A percentile compares a stretch with the other conserved stretches of the same genome.
phyloP scores from a whole-genome alignment of 1,140 invertebrate genomes.

The Cydia amplana region DNA sequence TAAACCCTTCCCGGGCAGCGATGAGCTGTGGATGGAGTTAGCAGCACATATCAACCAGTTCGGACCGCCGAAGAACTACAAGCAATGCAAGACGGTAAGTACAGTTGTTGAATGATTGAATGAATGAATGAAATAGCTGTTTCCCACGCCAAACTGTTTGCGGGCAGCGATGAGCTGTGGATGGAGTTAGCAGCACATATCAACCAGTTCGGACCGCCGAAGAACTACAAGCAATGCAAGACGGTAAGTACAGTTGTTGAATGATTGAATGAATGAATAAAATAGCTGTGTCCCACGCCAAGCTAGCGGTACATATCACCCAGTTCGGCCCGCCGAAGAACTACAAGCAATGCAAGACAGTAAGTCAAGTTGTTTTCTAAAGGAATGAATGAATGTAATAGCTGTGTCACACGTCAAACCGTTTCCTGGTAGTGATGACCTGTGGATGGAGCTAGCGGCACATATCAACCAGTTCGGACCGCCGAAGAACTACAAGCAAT shows the following conservation, averaged over 20 bases:
- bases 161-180: constrained; percentile 6
- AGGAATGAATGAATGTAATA: background rate
- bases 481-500: too few species aligned
- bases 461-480: background rate
- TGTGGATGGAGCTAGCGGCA: background rate
- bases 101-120: background rate
- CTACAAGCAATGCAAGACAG: background rate
- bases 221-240: constrained; percentile 1
- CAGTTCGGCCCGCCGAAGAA: constrained; percentile 15
- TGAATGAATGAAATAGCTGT: background rate
- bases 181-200: background rate
- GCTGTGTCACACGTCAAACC: constrained; percentile 5
- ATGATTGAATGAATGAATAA: background rate
- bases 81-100: constrained; percentile 22
- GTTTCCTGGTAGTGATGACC: background rate
- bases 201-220: constrained; percentile 24
- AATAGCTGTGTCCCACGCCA: background rate
- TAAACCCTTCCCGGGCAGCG: background rate
- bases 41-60: constrained; percentile 18
- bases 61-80: constrained; percentile 1
- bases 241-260: background rate
- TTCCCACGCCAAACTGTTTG: background rate
- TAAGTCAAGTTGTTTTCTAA: background rate
- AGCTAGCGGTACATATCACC: constrained; percentile 8
- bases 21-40: background rate